These are phyloP conservation scores for Polydrusus pterygomalis DNA, from an alignment of 2,888 invertebrate species.

Conservation along the genomic window DNA sequence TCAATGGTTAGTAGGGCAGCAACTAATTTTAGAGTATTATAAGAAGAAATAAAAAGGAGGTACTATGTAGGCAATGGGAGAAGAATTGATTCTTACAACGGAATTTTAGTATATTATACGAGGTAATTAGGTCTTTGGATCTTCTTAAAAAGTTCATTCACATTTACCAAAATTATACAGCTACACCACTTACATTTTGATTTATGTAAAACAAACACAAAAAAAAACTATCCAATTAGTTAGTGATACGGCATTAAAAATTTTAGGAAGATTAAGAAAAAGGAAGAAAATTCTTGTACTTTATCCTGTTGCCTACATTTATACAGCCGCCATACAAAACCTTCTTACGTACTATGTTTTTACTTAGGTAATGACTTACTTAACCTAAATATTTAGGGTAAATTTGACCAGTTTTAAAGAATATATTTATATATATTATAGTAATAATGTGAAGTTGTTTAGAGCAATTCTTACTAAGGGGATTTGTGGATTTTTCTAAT, in stretches of 20 bases:
- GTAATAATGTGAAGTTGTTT: constrained; percentile 45
- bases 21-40: constrained; percentile 18
- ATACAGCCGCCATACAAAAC: constrained; percentile 10
- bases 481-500: constrained; percentile 54
- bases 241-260: no score
- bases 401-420: constrained; percentile 49
- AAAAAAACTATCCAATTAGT: no score
- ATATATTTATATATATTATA: constrained; percentile 54
- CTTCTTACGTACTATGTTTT: constrained; percentile 23
- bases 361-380: constrained; percentile 46
- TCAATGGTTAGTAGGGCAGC: constrained; percentile 54
- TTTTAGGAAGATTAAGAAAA: no score
- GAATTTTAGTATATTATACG: no score
- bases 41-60: neutral
- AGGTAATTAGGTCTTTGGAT: no score
- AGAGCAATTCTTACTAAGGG: constrained; percentile 62
- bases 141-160: no score
- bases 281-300: neutral
- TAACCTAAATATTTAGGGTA: constrained; percentile 44
- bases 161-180: no score
- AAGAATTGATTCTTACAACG: neutral
- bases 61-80: neutral
- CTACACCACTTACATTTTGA: no score
- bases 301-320: constrained; percentile 8
- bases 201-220: no score